phyloP scores from a whole-genome alignment of 2,888 invertebrate genomes.

The Drosophila longiperda region DNA sequence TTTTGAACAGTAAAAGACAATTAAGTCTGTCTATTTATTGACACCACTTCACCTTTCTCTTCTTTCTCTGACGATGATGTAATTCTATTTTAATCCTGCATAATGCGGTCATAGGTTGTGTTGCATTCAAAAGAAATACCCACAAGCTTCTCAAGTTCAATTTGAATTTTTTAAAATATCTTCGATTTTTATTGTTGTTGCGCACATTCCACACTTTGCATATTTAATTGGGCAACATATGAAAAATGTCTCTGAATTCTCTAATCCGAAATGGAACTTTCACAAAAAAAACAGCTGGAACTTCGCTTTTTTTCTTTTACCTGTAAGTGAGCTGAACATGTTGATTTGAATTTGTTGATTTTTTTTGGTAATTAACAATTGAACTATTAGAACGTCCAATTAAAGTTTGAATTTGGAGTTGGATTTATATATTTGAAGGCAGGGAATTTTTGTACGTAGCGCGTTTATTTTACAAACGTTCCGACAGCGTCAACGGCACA shows the following conservation, averaged over 20 bases:
- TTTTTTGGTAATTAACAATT: conserved; percentile 28
- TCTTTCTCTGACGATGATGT: conserved; percentile 55
- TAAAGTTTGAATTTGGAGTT: conserved; percentile 27
- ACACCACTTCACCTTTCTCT: conserved; percentile 17
- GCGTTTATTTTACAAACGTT: conserved; percentile 72
- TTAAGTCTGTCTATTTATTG: conserved; percentile 47
- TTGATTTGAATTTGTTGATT: conserved; percentile 50
- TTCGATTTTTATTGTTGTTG: conserved; percentile 5
- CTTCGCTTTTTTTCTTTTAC: conserved; percentile 67
- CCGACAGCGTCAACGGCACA: conserved; percentile 76
- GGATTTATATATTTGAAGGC: conserved; percentile 35
- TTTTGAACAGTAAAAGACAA: conserved; percentile 49
- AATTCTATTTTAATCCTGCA: conserved; percentile 50
- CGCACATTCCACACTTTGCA: conserved; percentile 29
- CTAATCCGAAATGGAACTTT: conserved; percentile 59
- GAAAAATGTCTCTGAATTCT: conserved; percentile 45
- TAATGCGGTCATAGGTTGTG: conserved; percentile 59
- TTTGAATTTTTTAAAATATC: conserved; percentile 7
- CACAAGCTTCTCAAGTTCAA: conserved; percentile 12
- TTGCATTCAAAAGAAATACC: neutral
- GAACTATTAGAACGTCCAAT: conserved; percentile 13
- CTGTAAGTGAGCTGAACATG: conserved; percentile 85
- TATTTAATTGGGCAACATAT: conserved; percentile 25
- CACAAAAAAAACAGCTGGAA: conserved; percentile 47
- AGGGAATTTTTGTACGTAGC: conserved; percentile 50